Percentiles rank a stretch among this genome's conserved stretches.
Evolutionary conservation across 2,113 vertebrate species (phyloP).

Genomic region (Strix uralensis): DNA sequence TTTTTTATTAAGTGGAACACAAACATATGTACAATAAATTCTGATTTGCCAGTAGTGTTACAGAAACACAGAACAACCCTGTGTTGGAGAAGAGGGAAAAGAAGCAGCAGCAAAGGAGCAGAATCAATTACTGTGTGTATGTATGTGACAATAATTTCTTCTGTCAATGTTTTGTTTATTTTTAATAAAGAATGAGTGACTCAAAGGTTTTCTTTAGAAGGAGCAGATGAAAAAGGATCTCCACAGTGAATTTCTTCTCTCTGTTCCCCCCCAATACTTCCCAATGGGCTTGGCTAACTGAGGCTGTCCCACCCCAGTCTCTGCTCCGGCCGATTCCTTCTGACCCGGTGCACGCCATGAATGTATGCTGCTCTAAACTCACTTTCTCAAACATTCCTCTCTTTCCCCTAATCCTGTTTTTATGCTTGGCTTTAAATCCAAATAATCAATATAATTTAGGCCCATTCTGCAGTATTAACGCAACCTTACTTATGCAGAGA

Average conservation of each 20-base stretch:
- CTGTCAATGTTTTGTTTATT: constrained; percentile 40
- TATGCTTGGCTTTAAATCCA: neutral
- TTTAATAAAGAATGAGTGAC: constrained; percentile 51
- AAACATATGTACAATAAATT: constrained; percentile 82
- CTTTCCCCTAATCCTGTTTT: neutral
- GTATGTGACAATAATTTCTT: constrained; percentile 21
- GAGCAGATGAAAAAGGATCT: neutral
- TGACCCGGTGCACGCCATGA: accelerated
- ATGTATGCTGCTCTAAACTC: neutral
- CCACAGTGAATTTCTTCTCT: neutral
- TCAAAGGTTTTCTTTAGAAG: constrained; percentile 2
- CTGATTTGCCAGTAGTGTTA: constrained; percentile 58
- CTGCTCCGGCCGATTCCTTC: neutral
- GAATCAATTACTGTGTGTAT: neutral
- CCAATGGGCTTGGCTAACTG: neutral
- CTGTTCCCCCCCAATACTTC: neutral
- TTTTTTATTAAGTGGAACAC: constrained; percentile 81
- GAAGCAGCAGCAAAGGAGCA: neutral
- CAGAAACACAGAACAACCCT: constrained; percentile 20
- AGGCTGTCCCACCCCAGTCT: neutral
- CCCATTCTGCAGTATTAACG: neutral
- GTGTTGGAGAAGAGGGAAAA: neutral
- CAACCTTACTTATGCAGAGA: neutral
- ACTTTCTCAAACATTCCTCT: neutral
- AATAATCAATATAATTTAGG: neutral